Conservation (phyloP, 2,113 vertebrate species). For the Accipiter virgatus region DNA sequence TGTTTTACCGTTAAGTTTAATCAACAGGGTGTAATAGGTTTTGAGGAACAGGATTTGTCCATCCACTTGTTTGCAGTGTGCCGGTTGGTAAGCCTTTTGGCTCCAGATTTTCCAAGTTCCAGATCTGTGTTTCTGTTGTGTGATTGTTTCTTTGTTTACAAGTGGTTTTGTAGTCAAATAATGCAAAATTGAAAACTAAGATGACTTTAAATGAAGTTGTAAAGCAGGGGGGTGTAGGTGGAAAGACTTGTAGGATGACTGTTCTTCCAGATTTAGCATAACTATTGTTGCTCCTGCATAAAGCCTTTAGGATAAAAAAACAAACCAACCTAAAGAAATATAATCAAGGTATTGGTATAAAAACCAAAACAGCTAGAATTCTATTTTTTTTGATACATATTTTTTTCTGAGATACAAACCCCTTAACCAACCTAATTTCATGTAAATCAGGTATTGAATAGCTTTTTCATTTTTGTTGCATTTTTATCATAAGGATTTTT, state of each 20-base stretch:
- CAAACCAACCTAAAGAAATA: not conserved
- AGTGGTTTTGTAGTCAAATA: not conserved
- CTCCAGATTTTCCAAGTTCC: not conserved
- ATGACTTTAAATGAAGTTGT: not conserved
- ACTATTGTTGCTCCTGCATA: not conserved
- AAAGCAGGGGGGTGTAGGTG: not conserved
- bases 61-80: not conserved
- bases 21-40: not conserved
- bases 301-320: not conserved
- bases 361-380: not conserved
- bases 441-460: not conserved
- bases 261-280: not conserved
- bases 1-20: not conserved
- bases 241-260: not conserved
- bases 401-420: not conserved
- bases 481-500: slow-evolving; percentile 27
- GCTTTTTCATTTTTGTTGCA: not conserved
- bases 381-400: not conserved
- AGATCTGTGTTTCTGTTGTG: not conserved
- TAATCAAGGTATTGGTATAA: not conserved
- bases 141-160: not conserved
- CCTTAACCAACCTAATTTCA: not conserved
- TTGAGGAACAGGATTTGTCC: not conserved
- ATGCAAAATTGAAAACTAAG: not conserved
- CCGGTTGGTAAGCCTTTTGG: not conserved